These are phyloP conservation scores for Dicrostonyx torquatus DNA, from an alignment of 2,797 vertebrate genomes.

Conservation along the genomic window DNA sequence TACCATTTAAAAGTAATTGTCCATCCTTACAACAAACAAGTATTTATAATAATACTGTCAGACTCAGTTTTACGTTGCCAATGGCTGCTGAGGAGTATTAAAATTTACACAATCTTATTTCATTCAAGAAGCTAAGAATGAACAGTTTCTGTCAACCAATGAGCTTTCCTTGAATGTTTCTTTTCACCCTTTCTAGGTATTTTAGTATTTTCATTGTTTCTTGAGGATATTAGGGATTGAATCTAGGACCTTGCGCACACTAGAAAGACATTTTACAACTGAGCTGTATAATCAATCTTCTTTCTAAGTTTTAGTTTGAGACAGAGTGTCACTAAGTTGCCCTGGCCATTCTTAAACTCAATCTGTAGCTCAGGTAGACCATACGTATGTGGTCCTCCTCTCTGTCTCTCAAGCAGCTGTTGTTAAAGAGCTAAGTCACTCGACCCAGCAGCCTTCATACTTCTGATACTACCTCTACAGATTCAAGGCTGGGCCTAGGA, in stretches of 20 bases:
- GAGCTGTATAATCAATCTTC: background rate
- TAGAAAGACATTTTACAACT: background rate
- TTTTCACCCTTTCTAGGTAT: background rate
- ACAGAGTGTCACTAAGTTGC: background rate
- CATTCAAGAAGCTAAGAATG: background rate
- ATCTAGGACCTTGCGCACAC: background rate
- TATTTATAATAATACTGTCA: background rate
- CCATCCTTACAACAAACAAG: too few species aligned
- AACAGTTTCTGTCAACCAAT: background rate
- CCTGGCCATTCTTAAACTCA: background rate
- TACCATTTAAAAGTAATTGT: too few species aligned
- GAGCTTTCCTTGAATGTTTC: background rate
- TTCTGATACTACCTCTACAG: background rate
- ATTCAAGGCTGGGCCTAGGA: background rate
- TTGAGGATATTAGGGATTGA: background rate
- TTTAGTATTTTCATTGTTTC: background rate
- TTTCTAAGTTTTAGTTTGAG: background rate
- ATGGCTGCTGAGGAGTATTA: background rate
- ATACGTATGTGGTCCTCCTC: background rate
- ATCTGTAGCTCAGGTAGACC: background rate
- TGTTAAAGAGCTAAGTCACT: background rate
- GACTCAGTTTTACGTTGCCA: conserved; percentile 31
- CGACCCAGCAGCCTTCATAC: background rate
- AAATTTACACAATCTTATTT: conserved; percentile 36
- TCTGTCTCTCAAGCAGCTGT: too few species aligned